Evolutionary conservation across 37 sponge, comb jelly and placozoan species (phyloP), one percentile per base, ranked within the genome.

Genomic region (Beroe ovata): DNA sequence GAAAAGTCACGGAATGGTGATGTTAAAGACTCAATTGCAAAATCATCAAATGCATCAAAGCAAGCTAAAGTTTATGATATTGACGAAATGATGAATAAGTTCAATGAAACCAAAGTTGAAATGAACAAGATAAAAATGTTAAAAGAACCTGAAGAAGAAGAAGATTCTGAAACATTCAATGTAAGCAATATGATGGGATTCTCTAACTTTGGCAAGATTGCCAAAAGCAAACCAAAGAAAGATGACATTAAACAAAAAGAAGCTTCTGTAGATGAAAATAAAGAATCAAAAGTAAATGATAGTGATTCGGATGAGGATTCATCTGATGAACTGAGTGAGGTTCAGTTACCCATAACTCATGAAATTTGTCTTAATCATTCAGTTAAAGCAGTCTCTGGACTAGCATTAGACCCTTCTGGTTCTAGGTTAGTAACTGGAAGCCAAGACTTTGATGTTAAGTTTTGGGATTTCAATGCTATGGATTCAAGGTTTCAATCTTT

Each of bases 391-490:
- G 93, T 94, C 6, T 95, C 98, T 16, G 94, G 94, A 14, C 71
- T 97, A 23, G 89, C 92, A 35, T 42, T 97, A 58, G 98, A 97
- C 63, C 98, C 95, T 14, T 64, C 94, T 71, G 98, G 98, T 37
- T 93, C 95, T 25, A 60, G 98, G 11, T 89, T 97, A 29, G 92
- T 95, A 0, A 92, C 98, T 37, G 98, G 98, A 0, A 91, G 95
- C 29, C 94, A 95, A 38, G 98, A 95, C 60, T 97, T 88, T 84
- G 91, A 88, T 89, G 90, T 91, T 21, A 60, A 72, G 20, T 89
- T 96, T 23, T 96, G 92, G 93, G 95, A 96, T 72, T 96, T 96
- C 72, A 92, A 88, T 89, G 93, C 93, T 20, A 96, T 94, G 94
- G 96, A 94, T 88, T 90, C 92, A 0, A 38, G 91, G 23, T 41